phyloP scores from a whole-genome alignment of 1,140 invertebrate species.

The Eriosoma lanigerum region DNA sequence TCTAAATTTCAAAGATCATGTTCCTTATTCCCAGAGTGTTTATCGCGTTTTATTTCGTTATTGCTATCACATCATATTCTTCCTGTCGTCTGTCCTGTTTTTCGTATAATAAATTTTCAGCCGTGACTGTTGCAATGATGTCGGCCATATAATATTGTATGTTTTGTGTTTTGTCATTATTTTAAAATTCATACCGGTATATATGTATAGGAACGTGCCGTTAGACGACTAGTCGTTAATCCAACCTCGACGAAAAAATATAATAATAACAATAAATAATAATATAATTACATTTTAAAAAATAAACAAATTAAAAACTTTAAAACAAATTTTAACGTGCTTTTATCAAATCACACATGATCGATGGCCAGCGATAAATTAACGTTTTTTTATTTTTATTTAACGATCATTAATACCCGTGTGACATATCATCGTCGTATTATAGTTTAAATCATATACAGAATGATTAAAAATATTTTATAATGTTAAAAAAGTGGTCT shows the following conservation, averaged over 20 bases:
- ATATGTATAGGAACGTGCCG: not conserved
- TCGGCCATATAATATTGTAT: not conserved
- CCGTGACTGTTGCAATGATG: not conserved
- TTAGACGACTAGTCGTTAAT: conserved; percentile 22
- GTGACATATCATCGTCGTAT: no score
- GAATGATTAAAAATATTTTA: no score
- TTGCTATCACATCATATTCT: not conserved
- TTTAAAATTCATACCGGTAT: conserved; percentile 10
- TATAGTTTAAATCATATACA: no score
- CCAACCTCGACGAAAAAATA: conserved; percentile 6
- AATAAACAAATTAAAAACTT: not conserved
- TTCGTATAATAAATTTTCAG: conserved; percentile 5
- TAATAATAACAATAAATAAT: conserved; percentile 30
- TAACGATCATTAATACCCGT: no score
- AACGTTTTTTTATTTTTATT: no score
- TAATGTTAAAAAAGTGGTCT: no score
- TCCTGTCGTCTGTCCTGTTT: not conserved
- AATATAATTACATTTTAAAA: conserved; percentile 2
- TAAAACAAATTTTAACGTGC: conserved; percentile 17
- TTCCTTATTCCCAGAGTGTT: no score
- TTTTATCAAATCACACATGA: no score
- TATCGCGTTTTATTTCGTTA: not conserved
- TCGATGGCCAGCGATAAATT: no score
- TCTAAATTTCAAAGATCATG: no score
- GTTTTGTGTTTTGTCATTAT: conserved; percentile 35